phyloP scores from a whole-genome alignment of 2,797 vertebrate genomes.

The Xiphophorus birchmanni region DNA sequence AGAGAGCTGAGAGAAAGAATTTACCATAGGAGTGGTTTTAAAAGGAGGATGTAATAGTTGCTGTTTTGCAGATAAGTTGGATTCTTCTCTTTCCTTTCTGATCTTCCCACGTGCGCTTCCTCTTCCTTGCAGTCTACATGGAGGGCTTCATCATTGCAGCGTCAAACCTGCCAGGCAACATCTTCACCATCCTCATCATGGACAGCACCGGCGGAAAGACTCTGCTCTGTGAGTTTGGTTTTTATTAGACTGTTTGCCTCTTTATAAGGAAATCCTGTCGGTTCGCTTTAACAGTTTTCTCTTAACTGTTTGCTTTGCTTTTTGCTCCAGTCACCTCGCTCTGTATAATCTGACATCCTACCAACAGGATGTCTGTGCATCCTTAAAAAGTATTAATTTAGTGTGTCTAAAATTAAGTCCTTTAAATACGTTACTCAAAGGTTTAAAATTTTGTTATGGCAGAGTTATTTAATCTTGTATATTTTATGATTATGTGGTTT shows the following conservation, averaged over 20 bases:
- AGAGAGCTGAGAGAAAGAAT: neutral
- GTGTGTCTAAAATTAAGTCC: too few species aligned
- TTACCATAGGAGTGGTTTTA: neutral
- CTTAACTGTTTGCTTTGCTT: neutral
- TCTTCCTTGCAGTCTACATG: conserved; percentile 73
- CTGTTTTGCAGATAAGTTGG: neutral
- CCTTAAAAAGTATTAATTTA: too few species aligned
- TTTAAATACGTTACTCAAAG: too few species aligned
- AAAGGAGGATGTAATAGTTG: neutral
- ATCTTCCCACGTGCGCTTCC: neutral
- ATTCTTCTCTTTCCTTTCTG: neutral
- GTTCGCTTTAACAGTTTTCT: neutral
- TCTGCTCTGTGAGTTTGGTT: conserved; percentile 75
- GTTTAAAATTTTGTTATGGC: too few species aligned
- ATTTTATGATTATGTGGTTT: too few species aligned
- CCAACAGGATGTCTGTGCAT: too few species aligned
- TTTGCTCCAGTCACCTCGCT: neutral
- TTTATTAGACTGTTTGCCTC: neutral
- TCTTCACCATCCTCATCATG: conserved; percentile 81
- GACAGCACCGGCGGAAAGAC: conserved; percentile 76
- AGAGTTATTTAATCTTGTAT: too few species aligned
- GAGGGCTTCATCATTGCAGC: conserved; percentile 78
- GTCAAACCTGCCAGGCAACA: conserved; percentile 82
- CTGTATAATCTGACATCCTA: neutral
- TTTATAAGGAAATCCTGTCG: neutral